Base-by-base conservation (phyloP, 2,113 vertebrate genomes). In the Athene cunicularia region DNA sequence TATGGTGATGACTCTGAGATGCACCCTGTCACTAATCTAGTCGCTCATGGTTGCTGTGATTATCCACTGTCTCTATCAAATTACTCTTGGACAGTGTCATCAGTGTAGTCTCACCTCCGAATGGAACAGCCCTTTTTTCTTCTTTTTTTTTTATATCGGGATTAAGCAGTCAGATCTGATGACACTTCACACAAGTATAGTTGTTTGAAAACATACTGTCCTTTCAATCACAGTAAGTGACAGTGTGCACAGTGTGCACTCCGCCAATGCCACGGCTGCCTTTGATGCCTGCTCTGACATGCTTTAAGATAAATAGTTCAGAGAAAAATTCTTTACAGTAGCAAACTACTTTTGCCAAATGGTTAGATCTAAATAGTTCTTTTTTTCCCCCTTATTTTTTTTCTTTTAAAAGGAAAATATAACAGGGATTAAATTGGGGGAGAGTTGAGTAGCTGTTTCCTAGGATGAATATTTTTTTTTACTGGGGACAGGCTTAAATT, bases 151-250 rank as follows among this genome's bases (percentile, higher is more conserved):
- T 84, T 64, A 37, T 37, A 80, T 89, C 43, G 2, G 88, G 91
- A 95, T 95, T 97, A 96, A 91, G 96, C 91, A 96, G 95, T 95
- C 82, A 68, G 91, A 89, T 94, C 77, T 92, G 95, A 87, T 96
- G 95, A 87, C 95, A 95, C 89, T 96, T 94, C 80, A 88, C 94
- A 95, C 63, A 22, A 93, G 85, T 85, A 56, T 35, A 86, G 90
- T 62, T 94, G 89, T 91, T 96, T 95, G 96, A 97, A 98, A 97
- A 96, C 80, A 94, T 9, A 73, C 73, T 90, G 89, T 95, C 95
- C 91, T 96, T 95, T 96, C 95, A 93, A 77, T 97, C 95, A 82
- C 91, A 83, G 88, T 73, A 93, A 95, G 80, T 95, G 95, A 92
- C 94, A 95, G 80, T 43, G 83, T 60, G 80, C 90, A 68, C 95